A percentile compares a stretch with the other conserved stretches of the same genome.
Evolutionary conservation across 2,797 vertebrate genomes (phyloP).

Genomic region (Sebastes alutus): DNA sequence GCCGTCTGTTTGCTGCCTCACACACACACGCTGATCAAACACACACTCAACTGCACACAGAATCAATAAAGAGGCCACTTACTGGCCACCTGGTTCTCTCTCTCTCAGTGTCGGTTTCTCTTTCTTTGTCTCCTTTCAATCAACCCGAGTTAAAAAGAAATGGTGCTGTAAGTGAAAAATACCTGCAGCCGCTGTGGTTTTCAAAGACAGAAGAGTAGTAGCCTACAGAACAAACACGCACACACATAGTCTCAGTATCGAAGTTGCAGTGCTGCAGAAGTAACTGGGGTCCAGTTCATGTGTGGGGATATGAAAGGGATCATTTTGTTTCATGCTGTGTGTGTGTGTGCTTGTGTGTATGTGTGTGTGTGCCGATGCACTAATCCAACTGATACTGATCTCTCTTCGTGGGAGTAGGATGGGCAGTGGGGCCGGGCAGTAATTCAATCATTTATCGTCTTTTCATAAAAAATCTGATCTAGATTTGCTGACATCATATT

Average conservation of each 20-base stretch:
- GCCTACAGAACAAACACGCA: not conserved
- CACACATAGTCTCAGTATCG: not conserved
- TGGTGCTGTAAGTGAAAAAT: constrained; percentile 37
- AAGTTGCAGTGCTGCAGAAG: constrained; percentile 1
- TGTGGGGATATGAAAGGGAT: constrained; percentile 20
- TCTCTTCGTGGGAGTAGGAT: not conserved
- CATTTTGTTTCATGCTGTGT: constrained; percentile 3
- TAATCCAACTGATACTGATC: constrained; percentile 17
- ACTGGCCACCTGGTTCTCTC: constrained; percentile 23
- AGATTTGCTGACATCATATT: not conserved
- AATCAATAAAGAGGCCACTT: constrained; percentile 41
- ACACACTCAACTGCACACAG: constrained; percentile 4
- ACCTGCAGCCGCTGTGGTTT: constrained; percentile 37
- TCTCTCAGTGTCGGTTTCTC: constrained; percentile 19
- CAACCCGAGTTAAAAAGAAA: constrained; percentile 43
- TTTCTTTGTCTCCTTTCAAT: constrained; percentile 53
- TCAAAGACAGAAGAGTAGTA: constrained; percentile 14
- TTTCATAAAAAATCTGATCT: not conserved
- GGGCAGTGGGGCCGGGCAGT: not conserved
- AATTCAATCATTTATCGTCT: not conserved
- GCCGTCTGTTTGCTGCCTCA: constrained; percentile 51
- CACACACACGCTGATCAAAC: not conserved
- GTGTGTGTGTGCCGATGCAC: not conserved
- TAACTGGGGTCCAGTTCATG: constrained; percentile 1
- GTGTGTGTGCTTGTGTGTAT: not conserved